Evolutionary conservation across 2,888 invertebrate species (phyloP).

Genomic region (Temnothorax ravouxi): DNA sequence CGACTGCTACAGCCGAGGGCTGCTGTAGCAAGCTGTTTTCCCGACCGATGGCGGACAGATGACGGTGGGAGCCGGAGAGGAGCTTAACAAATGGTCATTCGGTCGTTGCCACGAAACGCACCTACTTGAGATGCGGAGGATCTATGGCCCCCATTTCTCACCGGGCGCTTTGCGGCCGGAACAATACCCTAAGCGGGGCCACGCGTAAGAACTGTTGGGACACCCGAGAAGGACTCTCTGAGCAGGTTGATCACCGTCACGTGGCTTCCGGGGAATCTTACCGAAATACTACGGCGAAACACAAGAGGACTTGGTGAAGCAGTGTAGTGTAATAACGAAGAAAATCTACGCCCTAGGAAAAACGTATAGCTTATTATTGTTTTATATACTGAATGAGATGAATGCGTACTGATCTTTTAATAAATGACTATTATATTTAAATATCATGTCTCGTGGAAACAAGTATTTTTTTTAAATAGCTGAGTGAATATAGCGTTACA

Average conservation of each 20-base stretch:
- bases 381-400: background rate
- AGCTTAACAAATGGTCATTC: slow-evolving; percentile 82
- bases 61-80: slow-evolving; percentile 73
- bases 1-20: slow-evolving; percentile 53
- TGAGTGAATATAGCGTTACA: background rate
- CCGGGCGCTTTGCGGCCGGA: slow-evolving; percentile 76
- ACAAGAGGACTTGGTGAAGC: slow-evolving; percentile 8
- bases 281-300: slow-evolving; percentile 59
- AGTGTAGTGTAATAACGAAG: slow-evolving; percentile 2
- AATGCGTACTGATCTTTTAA: background rate
- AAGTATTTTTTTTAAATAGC: background rate
- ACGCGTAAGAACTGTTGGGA: slow-evolving; percentile 77
- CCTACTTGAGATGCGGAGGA: slow-evolving; percentile 83
- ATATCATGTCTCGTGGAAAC: background rate
- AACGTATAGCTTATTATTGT: background rate
- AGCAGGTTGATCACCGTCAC: slow-evolving; percentile 83
- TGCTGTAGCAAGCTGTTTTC: slow-evolving; percentile 77
- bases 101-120: slow-evolving; percentile 73
- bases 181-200: slow-evolving; percentile 80
- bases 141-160: slow-evolving; percentile 84
- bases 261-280: slow-evolving; percentile 66
- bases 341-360: background rate
- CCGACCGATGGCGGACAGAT: slow-evolving; percentile 78
- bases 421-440: background rate
- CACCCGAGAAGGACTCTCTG: slow-evolving; percentile 61